Conservation (phyloP, 2,888 invertebrate genomes). For the Trichogramma evanescens region DNA sequence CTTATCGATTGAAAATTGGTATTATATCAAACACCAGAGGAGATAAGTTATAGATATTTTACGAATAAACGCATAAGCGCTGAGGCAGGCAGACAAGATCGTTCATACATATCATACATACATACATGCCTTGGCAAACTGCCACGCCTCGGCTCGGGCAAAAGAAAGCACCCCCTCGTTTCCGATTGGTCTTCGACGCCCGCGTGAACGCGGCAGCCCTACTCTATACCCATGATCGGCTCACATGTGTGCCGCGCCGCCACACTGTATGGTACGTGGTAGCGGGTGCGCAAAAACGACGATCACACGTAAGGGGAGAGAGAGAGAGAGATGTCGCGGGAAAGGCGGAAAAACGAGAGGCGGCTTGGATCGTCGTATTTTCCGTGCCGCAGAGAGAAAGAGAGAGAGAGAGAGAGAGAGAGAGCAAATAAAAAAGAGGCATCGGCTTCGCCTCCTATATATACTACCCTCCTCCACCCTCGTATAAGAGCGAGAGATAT, state of each 20-base stretch:
- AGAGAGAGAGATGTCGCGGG: not conserved
- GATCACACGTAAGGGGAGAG: not conserved
- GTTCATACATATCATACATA: slow-evolving; percentile 25
- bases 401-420: not conserved
- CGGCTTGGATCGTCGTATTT: not conserved
- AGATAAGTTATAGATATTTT: not conserved
- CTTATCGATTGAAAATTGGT: not conserved
- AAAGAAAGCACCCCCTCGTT: slow-evolving; percentile 41
- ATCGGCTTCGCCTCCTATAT: not conserved
- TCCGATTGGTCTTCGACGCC: slow-evolving; percentile 42
- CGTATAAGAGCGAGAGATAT: no score
- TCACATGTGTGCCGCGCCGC: slow-evolving; percentile 5
- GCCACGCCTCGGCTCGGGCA: slow-evolving; percentile 23
- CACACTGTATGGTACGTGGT: slow-evolving; percentile 17
- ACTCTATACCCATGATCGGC: slow-evolving; percentile 21
- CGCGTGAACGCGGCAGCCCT: slow-evolving; percentile 30
- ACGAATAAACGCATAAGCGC: no score
- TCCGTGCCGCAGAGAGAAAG: not conserved
- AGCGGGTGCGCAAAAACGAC: not conserved
- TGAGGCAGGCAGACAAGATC: no score
- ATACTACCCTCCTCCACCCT: not conserved
- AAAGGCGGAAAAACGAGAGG: not conserved
- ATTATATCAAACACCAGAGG: not conserved
- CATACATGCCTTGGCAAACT: slow-evolving; percentile 31
- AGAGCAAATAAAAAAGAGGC: not conserved